Base-by-base conservation (phyloP, 2,888 invertebrate species). In the Platypus cylindrus region DNA sequence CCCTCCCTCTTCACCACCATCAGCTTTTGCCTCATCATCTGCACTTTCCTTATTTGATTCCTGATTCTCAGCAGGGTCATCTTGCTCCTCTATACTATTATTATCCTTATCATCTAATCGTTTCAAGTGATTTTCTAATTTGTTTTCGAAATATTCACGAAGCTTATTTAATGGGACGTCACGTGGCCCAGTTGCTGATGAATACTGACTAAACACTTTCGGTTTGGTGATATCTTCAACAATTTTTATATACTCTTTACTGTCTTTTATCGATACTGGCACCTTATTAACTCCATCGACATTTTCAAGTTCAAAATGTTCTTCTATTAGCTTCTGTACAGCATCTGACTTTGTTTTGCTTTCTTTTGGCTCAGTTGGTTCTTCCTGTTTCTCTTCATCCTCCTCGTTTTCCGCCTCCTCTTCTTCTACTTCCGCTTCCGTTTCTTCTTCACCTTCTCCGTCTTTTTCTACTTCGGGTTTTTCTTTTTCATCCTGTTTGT, bases 281-380 rank as follows among this genome's bases (percentile, higher is more conserved):
- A 42, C 34, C n/a, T n/a, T n/a, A 8, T 34, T 30, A 5, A 40
- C 20, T 12, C 43, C 41, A 18, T 43, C 37, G 3, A 44, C 41
- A 18, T 45, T 31, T 20, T 45, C 45, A 13, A 44, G 38, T 11
- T 44, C 40, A 32, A 45, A 45, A 18, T 40, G 37, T 16, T 45
- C 40, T 1, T 40, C 35, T 17, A 44, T 42, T n/a, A 40, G 40
- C 5, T 43, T 37, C 7, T 31, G 38, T n/a, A 40, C 18, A 13
- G 34, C 29, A 28, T 27, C 15, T 16, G 27, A 5, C 14, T 27
- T 7, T 24, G n/a, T 12, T 24, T 18, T n/a, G 17, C 5, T 13
- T 23, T 22, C 23, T 32, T 32, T n/a, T 16, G 15, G 5, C 26
- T 32, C 23, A 23, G 18, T 16, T 16, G 15, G 15, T 23, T 32